A percentile compares a stretch with the other conserved stretches of the same genome.
phyloP scores from a whole-genome alignment of 2,888 invertebrate species.

The Crocallis elinguaria region DNA sequence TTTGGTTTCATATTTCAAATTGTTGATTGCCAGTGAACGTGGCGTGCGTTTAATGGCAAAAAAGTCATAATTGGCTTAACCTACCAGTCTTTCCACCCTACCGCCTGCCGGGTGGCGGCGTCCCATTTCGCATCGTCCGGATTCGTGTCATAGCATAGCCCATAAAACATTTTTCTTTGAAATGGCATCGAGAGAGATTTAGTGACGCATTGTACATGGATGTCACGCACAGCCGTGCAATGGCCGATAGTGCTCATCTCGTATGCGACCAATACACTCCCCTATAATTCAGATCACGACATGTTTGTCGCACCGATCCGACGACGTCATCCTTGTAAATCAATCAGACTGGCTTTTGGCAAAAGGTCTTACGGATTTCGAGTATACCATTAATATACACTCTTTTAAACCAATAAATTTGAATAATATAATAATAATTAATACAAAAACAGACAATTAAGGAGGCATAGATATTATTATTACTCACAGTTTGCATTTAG shows the following conservation, averaged over 20 bases:
- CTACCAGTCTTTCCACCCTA: conserved; percentile 1
- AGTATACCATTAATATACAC: conserved; percentile 5
- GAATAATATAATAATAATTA: neutral
- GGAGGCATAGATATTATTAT: too few species aligned
- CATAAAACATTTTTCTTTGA: conserved; percentile 49
- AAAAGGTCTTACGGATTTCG: conserved; percentile 35
- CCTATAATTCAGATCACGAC: conserved; percentile 63
- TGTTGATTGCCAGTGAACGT: conserved; percentile 6
- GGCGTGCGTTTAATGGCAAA: conserved; percentile 10
- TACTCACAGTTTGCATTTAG: too few species aligned
- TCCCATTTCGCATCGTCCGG: conserved; percentile 8
- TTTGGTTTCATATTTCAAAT: neutral
- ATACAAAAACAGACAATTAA: too few species aligned
- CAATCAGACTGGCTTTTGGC: conserved; percentile 40
- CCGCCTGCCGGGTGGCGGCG: too few species aligned
- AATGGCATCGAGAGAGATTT: conserved; percentile 55
- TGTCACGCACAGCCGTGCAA: conserved; percentile 66
- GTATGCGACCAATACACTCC: conserved; percentile 65
- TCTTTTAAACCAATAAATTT: neutral
- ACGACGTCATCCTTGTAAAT: conserved; percentile 52
- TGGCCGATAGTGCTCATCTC: conserved; percentile 66
- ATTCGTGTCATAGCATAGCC: conserved; percentile 31
- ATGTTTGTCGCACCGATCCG: conserved; percentile 57
- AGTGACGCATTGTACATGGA: conserved; percentile 55
- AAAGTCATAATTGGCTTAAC: conserved; percentile 15